Percentiles rank a stretch among this genome's conserved stretches.
phyloP scores from a whole-genome alignment of 2,113 vertebrate genomes.

The Bagarius yarrelli region DNA sequence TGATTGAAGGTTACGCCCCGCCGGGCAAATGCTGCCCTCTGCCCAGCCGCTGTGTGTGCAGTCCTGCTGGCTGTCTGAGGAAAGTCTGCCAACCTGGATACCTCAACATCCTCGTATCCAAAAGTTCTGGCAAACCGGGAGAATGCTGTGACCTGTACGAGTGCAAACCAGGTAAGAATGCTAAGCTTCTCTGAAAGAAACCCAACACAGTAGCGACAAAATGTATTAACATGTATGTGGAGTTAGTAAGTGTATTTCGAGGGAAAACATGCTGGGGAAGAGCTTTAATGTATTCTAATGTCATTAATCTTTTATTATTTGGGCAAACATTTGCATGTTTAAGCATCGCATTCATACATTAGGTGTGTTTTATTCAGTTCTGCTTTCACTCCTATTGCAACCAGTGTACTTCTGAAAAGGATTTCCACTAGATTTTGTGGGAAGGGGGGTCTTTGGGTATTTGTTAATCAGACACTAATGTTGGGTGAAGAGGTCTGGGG shows the following conservation, averaged over 20 bases:
- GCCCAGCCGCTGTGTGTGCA: conserved; percentile 86
- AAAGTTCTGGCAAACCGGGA: conserved; percentile 86
- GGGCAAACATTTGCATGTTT: too few species aligned
- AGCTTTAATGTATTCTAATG: not conserved
- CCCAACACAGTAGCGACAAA: not conserved
- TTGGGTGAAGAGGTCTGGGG: too few species aligned
- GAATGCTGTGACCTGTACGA: conserved; percentile 90
- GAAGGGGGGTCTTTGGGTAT: too few species aligned
- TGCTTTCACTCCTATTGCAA: too few species aligned
- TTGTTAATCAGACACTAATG: too few species aligned
- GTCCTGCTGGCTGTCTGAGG: conserved; percentile 83
- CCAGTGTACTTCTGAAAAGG: too few species aligned
- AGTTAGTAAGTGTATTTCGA: not conserved
- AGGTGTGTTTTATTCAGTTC: too few species aligned
- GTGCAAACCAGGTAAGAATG: conserved; percentile 83
- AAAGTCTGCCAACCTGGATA: conserved; percentile 88
- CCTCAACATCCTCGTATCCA: conserved; percentile 86
- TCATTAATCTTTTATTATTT: too few species aligned
- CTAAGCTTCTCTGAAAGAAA: not conserved
- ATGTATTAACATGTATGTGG: not conserved
- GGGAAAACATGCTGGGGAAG: too few species aligned
- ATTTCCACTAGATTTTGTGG: too few species aligned
- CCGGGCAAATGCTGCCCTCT: conserved; percentile 87
- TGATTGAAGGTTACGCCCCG: conserved; percentile 88
- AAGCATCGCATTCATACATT: too few species aligned